These are phyloP conservation scores for Capreolus pygargus DNA, from an alignment of 2,113 vertebrate genomes.

Conservation along the genomic window DNA sequence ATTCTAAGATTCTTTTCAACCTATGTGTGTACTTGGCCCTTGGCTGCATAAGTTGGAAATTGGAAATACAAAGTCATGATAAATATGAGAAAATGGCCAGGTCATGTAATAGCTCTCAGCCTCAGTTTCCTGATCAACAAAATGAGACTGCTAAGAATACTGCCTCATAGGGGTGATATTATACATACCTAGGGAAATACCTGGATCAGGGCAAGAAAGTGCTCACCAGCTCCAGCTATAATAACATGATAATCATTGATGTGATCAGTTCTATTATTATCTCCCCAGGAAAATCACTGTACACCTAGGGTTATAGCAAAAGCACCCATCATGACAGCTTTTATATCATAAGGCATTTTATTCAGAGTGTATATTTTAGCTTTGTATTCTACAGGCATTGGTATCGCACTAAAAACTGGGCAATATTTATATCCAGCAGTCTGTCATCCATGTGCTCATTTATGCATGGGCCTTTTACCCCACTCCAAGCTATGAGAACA, in stretches of 20 bases:
- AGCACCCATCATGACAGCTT: neutral
- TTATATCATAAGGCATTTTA: neutral
- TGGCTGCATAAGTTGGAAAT: neutral
- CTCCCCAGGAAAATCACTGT: neutral
- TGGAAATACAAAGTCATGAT: neutral
- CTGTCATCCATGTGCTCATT: slow-evolving; percentile 41
- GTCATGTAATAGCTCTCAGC: neutral
- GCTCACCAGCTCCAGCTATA: neutral
- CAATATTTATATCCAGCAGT: slow-evolving; percentile 38
- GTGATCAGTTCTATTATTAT: neutral
- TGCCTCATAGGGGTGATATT: neutral
- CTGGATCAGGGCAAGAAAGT: neutral
- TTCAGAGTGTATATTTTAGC: neutral
- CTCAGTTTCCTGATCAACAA: neutral
- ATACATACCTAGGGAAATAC: neutral
- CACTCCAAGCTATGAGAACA: slow-evolving; percentile 20
- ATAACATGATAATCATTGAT: neutral
- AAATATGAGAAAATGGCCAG: neutral
- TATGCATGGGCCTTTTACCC: slow-evolving; percentile 54
- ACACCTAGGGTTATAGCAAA: neutral
- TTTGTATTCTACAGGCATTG: slow-evolving; percentile 29
- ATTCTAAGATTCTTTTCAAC: neutral
- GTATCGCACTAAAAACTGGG: slow-evolving; percentile 37
- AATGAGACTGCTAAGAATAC: neutral
- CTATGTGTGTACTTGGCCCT: neutral